Evolutionary conservation across 64 coral and sea anemone species (phyloP).

Genomic region (Catalaphyllia jardinei): DNA sequence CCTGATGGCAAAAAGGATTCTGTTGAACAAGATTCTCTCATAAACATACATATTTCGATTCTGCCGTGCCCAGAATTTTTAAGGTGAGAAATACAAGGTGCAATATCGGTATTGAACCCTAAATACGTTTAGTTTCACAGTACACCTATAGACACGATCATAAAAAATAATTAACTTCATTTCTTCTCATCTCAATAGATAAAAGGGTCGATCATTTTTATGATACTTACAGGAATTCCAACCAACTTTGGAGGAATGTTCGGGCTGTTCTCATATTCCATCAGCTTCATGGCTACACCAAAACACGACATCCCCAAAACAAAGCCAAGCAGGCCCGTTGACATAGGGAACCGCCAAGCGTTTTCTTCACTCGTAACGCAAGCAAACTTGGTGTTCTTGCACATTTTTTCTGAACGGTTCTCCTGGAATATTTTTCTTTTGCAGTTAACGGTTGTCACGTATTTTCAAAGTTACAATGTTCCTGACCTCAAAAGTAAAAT

Average conservation of each 20-base stretch:
- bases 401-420: background rate
- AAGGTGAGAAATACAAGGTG: background rate
- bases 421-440: background rate
- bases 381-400: background rate
- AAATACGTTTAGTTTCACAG: no score
- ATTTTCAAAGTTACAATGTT: background rate
- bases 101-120: background rate
- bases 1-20: no score
- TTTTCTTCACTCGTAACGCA: background rate
- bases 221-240: constrained; percentile 41
- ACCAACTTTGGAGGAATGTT: constrained; percentile 37
- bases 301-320: constrained; percentile 37
- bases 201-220: background rate
- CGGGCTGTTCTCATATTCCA: constrained; percentile 35
- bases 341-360: constrained; percentile 21
- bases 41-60: no score
- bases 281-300: constrained; percentile 53
- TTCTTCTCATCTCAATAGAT: no score
- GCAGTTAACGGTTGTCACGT: background rate
- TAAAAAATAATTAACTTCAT: no score
- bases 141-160: no score
- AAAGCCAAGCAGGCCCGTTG: constrained; percentile 7
- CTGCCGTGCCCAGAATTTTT: background rate
- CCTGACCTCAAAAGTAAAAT: no score
- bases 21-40: no score